Evolutionary conservation across 2,888 invertebrate species (phyloP), one percentile per base, ranked within the genome.

Genomic region (Odontocerum albicorne): DNA sequence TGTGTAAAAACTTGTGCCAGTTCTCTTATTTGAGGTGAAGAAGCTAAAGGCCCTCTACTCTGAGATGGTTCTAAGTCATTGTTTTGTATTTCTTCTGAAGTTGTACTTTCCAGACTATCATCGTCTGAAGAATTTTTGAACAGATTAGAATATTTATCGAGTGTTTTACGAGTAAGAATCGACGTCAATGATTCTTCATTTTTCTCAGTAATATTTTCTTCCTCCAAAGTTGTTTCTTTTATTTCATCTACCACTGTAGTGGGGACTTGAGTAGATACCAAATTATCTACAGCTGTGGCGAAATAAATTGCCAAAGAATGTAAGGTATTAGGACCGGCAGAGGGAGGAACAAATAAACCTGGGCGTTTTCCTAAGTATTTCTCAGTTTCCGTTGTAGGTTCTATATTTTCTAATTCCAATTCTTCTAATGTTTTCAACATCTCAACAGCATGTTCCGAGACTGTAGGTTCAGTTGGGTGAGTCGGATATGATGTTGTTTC

Each of bases 1-100:
- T 90, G 85, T 0, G 91, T 91, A 64, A 92, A 92, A 2, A 92
- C 88, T 70, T 89, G 87, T 1, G 92, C 92, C 3, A 92, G 70
- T 69, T 91, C 88, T 46, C 91, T 79, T 0, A 91, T 81, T 70
- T 86, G 80, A n/a, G 88, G 80, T 59, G 72, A 79, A 22, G 70
- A 76, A 8, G 82, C 80, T 4, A 87, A 68, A 0, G 85, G 82
- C 16, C 83, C 82, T 65, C 83, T 80, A 64, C 86, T 77, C 70
- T 88, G 82, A 65, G 85, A 79, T 49, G 81, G 72, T 38, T 83
- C 77, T 7, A 85, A 68, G 66, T 86, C 84, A 44, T 72, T 72
- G 15, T 62, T 63, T 2, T 61, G 62, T 38, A 60, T 60, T 73
- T 13, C 74, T 73, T 55, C 72, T 70, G 62, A 76, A 73, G 13